Conservation (phyloP, 1,140 invertebrate genomes). For the Palaemon carinicauda region DNA sequence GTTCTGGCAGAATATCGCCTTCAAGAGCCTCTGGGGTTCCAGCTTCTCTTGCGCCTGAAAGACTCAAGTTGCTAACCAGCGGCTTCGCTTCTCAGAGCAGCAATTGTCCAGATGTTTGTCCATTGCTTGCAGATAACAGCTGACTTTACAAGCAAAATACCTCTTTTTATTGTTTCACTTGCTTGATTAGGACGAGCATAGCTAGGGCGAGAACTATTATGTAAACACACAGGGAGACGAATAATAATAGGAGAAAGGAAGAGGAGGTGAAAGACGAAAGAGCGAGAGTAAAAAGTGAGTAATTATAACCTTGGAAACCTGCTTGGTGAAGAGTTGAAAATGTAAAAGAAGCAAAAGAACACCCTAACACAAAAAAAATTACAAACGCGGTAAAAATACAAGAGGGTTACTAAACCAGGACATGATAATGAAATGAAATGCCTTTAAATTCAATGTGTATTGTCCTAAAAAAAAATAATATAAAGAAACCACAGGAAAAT, state of each 20-base stretch:
- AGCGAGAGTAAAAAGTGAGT: neutral
- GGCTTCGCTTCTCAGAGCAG: neutral
- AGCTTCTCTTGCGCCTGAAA: too few species aligned
- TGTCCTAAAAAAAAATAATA: too few species aligned
- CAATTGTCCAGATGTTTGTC: neutral
- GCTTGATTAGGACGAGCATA: neutral
- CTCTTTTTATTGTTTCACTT: neutral
- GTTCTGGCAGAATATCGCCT: too few species aligned
- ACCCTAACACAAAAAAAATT: too few species aligned
- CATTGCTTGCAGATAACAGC: neutral
- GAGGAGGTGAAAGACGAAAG: neutral
- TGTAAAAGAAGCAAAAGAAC: too few species aligned
- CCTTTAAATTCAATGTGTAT: too few species aligned
- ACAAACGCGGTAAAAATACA: too few species aligned
- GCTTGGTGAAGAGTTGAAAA: neutral
- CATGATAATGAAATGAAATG: too few species aligned
- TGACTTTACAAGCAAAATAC: neutral
- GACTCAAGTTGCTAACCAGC: too few species aligned
- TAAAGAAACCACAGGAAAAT: too few species aligned
- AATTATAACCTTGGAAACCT: neutral
- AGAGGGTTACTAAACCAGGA: too few species aligned
- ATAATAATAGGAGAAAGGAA: neutral
- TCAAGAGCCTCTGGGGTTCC: too few species aligned
- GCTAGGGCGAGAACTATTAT: neutral
- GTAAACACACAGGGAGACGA: neutral